Percentiles rank a stretch among this genome's conserved stretches.
phyloP scores from a whole-genome alignment of 1,140 invertebrate genomes.

The Leucophenga varia region DNA sequence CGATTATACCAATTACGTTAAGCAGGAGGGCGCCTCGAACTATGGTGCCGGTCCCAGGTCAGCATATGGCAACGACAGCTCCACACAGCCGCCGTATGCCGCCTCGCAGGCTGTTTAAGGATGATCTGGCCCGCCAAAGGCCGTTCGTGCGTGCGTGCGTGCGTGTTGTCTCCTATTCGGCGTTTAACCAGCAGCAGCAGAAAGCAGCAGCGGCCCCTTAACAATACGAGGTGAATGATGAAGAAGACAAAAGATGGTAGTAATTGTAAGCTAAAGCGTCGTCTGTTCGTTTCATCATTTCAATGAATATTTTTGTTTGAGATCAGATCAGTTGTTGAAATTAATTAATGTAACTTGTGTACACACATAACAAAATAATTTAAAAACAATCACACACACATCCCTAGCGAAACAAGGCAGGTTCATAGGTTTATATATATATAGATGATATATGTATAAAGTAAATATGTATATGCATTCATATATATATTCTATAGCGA shows the following conservation, averaged over 20 bases:
- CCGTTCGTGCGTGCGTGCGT: too few relatives aligned
- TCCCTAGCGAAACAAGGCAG: too few relatives aligned
- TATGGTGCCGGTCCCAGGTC: conserved; percentile 51
- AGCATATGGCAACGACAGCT: conserved; percentile 54
- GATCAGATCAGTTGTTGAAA: conserved; percentile 52
- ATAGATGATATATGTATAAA: too few relatives aligned
- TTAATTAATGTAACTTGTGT: conserved; percentile 49
- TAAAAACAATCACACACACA: too few relatives aligned
- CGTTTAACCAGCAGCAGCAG: too few relatives aligned
- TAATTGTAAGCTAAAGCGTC: conserved; percentile 55
- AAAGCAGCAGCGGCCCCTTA: too few relatives aligned
- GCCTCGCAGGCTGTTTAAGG: conserved; percentile 54
- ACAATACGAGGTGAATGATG: conserved; percentile 50
- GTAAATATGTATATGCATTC: too few relatives aligned
- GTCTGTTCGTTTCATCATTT: conserved; percentile 46
- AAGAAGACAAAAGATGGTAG: conserved; percentile 44
- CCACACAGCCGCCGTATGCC: conserved; percentile 54
- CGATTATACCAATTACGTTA: conserved; percentile 54
- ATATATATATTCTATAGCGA: too few relatives aligned
- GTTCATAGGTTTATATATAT: too few relatives aligned
- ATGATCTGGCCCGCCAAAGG: too few relatives aligned
- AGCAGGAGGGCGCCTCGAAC: conserved; percentile 51
- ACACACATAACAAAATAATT: conserved; percentile 26
- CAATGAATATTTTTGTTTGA: conserved; percentile 31
- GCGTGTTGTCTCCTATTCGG: too few relatives aligned